A percentile compares a stretch with the other conserved stretches of the same genome.
These are phyloP conservation scores for Platichthys stellatus DNA, from an alignment of 2,113 vertebrate genomes.

Conservation along the genomic window DNA sequence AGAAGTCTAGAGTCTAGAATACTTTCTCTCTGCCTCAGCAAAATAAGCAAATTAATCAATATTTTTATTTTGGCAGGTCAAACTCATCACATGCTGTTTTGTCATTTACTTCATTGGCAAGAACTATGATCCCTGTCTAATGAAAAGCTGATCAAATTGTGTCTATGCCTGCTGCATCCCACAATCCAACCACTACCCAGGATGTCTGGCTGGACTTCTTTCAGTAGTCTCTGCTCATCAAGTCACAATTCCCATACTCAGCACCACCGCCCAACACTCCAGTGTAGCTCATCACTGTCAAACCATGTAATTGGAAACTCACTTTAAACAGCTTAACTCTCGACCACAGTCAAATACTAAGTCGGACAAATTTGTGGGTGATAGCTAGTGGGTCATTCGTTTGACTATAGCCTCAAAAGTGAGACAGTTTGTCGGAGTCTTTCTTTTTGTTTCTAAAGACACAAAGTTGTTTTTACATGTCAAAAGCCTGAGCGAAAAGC, in stretches of 20 bases:
- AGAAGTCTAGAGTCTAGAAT: neutral
- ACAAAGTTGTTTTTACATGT: slow-evolving; percentile 19
- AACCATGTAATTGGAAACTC: neutral
- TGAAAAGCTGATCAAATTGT: slow-evolving; percentile 34
- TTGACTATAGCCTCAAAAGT: neutral
- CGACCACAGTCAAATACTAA: neutral
- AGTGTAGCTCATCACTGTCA: neutral
- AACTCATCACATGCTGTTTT: slow-evolving; percentile 18
- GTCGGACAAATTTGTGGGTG: neutral
- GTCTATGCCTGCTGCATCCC: slow-evolving; percentile 43
- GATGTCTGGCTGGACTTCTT: slow-evolving; percentile 53
- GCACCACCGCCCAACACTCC: slow-evolving; percentile 5
- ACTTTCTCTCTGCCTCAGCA: neutral
- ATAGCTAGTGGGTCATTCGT: neutral
- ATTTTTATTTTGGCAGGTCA: slow-evolving; percentile 53
- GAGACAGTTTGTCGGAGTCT: neutral
- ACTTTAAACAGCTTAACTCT: neutral
- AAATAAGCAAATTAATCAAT: slow-evolving; percentile 16
- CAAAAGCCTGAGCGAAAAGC: slow-evolving; percentile 10
- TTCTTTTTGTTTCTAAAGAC: slow-evolving; percentile 5
- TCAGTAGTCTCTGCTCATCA: slow-evolving; percentile 45
- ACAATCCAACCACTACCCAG: slow-evolving; percentile 39
- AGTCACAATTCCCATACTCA: slow-evolving; percentile 20
- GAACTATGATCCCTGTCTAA: slow-evolving; percentile 21
- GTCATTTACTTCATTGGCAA: slow-evolving; percentile 22